Evolutionary conservation across 2,888 invertebrate genomes (phyloP).

Genomic region (Geotrupes spiniger): DNA sequence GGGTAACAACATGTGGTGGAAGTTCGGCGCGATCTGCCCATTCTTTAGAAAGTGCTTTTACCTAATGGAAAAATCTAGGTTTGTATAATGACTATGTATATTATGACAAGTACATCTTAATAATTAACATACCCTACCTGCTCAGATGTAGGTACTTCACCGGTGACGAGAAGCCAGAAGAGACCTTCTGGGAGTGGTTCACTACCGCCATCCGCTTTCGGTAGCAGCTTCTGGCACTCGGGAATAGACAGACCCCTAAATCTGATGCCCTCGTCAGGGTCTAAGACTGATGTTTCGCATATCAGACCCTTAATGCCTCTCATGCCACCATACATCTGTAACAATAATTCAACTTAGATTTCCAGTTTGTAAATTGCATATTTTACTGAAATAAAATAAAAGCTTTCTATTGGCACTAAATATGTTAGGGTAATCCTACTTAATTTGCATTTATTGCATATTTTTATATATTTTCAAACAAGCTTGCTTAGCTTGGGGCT

Average conservation of each 20-base stretch:
- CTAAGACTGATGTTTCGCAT: conserved; percentile 92
- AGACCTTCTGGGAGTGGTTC: conserved; percentile 91
- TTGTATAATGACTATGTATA: no score
- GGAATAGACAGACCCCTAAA: conserved; percentile 93
- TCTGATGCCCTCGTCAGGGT: conserved; percentile 92
- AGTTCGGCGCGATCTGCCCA: conserved; percentile 86
- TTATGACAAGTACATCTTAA: no score
- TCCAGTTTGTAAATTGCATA: no score
- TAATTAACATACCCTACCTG: conserved; percentile 69
- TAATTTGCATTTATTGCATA: no score
- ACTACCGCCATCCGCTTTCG: conserved; percentile 74
- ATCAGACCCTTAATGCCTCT: conserved; percentile 92
- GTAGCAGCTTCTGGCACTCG: conserved; percentile 84
- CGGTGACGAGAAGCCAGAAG: conserved; percentile 89
- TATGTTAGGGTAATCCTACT: no score
- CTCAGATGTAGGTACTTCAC: conserved; percentile 78
- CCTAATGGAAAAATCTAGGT: no score
- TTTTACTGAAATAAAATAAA: no score
- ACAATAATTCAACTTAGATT: no score
- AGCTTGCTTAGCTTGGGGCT: no score
- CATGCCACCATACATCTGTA: conserved; percentile 95
- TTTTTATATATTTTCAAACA: no score
- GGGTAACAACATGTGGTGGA: conserved; percentile 90
- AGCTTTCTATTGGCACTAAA: no score
- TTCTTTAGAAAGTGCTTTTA: conserved; percentile 74